These are phyloP conservation scores for Takifugu bimaculatus DNA, from an alignment of 2,113 vertebrate species.

Conservation along the genomic window DNA sequence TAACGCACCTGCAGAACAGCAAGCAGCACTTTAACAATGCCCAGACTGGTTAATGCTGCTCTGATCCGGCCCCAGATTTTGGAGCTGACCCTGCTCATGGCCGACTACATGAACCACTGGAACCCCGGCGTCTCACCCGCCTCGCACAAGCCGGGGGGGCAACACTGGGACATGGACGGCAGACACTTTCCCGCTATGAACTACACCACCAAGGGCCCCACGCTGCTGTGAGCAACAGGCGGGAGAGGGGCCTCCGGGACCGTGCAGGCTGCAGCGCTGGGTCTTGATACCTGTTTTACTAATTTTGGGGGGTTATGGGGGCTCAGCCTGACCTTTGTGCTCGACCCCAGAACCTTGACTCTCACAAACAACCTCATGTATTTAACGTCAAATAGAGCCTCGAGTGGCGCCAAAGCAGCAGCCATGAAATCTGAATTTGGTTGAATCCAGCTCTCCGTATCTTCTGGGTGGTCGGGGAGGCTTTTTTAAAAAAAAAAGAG, in stretches of 20 bases:
- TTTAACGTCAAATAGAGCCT: no score
- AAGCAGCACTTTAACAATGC: no score
- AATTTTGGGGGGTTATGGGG: no score
- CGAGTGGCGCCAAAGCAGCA: no score
- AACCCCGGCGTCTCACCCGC: constrained; percentile 53
- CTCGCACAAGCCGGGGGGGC: constrained; percentile 40
- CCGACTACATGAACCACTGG: constrained; percentile 85
- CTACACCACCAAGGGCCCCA: constrained; percentile 83
- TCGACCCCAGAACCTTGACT: no score
- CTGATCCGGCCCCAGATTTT: constrained; percentile 72
- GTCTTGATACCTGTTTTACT: constrained; percentile 4
- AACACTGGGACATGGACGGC: constrained; percentile 76
- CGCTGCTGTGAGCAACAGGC: constrained; percentile 74
- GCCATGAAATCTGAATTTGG: no score
- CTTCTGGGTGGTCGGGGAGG: no score
- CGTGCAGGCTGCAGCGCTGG: constrained; percentile 5
- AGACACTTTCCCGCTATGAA: constrained; percentile 75
- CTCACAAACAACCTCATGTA: no score
- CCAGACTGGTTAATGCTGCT: neutral
- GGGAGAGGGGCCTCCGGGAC: neutral
- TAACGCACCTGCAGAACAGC: neutral
- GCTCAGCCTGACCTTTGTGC: no score
- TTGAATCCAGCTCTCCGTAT: no score
- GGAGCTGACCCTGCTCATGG: constrained; percentile 86
- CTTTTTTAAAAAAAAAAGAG: no score